Base-by-base conservation (phyloP, 2,797 vertebrate genomes). In the Enteromius treurensis region DNA sequence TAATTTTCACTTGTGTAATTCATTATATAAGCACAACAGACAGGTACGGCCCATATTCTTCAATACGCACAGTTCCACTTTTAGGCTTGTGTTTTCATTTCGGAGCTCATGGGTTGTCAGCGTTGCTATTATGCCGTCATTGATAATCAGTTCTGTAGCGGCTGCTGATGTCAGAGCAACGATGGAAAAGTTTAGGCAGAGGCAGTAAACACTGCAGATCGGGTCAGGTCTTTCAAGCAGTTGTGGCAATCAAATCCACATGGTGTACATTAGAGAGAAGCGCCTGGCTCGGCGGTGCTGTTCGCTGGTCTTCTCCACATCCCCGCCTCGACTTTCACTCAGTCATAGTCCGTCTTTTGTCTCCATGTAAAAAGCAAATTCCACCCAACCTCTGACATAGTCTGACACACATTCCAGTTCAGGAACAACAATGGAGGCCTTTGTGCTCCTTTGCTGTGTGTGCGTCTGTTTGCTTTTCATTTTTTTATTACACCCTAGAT, bases 401-500 rank as follows among this genome's bases (percentile, higher is more conserved):
- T 79, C 87, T 87, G 88, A 88, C 80, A 89, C 68, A 85, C 92
- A 94, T 94, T 94, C 94, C 92, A 90, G 64, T 84, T 81, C 80
- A 83, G 79, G 79, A 3, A 86, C 81, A 92, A 94, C 93, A 94
- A 93, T 91, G 90, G 88, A 88, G 69, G 85, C 90, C 92, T 90
- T 93, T 78, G 82, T 83, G 40, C 53, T 62, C 53, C 0, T n/a
- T 94, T 92, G 94, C 88, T 87, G 86, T 88, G 19, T 87, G 69
- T 80, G 88, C 88, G 51, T 69, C 78, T 93, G 90, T 92, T 94
- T 93, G 92, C 89, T 86, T 93, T 92, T 91, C 89, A 91, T 90
- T 92, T 91, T 45, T 93, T 94, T 92, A 93, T 93, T 92, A 79
- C 55, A 89, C 90, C 90, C 90, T 90, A 89, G 92, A 90, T 90